These are phyloP conservation scores for Chorisops tibialis DNA, from an alignment of 2,888 invertebrate species.

Conservation along the genomic window DNA sequence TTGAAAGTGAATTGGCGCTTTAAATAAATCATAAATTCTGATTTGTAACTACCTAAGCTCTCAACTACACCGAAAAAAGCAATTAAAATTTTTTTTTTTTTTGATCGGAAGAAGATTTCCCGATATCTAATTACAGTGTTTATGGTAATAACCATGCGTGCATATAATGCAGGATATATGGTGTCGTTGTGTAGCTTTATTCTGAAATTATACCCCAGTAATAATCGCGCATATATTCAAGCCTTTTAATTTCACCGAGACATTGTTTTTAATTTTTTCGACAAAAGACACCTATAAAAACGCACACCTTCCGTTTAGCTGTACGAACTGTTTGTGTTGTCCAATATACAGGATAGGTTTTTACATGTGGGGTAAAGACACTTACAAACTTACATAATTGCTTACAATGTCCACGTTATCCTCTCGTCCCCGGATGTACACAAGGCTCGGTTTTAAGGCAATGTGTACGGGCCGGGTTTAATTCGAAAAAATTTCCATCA, in stretches of 20 bases:
- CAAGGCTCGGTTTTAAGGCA: too few relatives aligned
- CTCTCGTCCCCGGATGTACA: neutral
- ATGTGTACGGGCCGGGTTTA: too few relatives aligned
- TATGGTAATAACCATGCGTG: slow-evolving; percentile 27
- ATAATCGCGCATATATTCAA: too few relatives aligned
- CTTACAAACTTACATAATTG: slow-evolving; percentile 4
- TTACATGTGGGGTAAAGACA: too few relatives aligned
- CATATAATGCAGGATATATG: neutral
- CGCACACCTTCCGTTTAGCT: slow-evolving; percentile 4
- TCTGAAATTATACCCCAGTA: neutral
- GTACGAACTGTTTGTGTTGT: too few relatives aligned
- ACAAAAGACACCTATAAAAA: neutral
- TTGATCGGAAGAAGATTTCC: slow-evolving; percentile 17
- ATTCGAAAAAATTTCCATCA: neutral
- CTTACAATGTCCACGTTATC: neutral
- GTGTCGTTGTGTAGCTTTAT: neutral
- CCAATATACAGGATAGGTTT: too few relatives aligned
- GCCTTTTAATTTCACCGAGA: neutral
- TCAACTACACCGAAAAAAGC: slow-evolving; percentile 14
- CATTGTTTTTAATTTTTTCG: neutral
- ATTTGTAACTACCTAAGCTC: slow-evolving; percentile 18
- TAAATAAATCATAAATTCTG: slow-evolving; percentile 30
- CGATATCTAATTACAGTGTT: slow-evolving; percentile 28
- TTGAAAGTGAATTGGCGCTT: too few relatives aligned
- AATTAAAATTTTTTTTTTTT: slow-evolving; percentile 30